These are phyloP conservation scores for Coelinius sp. DNA, from an alignment of 2,888 invertebrate species.

Conservation along the genomic window DNA sequence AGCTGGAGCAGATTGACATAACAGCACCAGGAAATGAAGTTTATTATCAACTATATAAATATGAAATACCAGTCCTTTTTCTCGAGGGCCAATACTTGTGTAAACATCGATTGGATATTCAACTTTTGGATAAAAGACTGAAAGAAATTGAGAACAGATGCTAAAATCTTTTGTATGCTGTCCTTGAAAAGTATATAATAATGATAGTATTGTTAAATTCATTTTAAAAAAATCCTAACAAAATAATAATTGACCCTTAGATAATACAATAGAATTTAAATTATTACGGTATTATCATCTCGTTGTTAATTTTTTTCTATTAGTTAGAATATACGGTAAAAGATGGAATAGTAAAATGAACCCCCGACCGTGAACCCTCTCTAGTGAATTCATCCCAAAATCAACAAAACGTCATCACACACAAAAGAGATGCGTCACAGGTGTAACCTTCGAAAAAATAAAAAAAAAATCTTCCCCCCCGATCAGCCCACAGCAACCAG, in stretches of 20 bases:
- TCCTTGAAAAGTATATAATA: neutral
- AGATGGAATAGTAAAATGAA: no score
- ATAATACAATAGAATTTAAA: no score
- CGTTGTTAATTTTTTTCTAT: no score
- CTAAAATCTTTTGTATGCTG: neutral
- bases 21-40: constrained; percentile 80
- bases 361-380: no score
- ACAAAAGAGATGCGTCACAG: no score
- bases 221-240: neutral
- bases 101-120: constrained; percentile 79
- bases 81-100: constrained; percentile 86
- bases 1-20: constrained; percentile 84
- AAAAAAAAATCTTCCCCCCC: no score
- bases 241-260: neutral
- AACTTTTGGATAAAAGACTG: constrained; percentile 74
- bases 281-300: no score
- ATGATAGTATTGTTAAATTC: neutral
- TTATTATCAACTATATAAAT: constrained; percentile 82
- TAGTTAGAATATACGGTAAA: no score
- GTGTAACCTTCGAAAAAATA: neutral
- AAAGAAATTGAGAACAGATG: constrained; percentile 63
- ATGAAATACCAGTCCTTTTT: constrained; percentile 92
- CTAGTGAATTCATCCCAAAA: no score
- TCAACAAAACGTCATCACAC: no score
- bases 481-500: no score